Conservation (phyloP, 2,888 invertebrate species). For the Drosophila mulleri region DNA sequence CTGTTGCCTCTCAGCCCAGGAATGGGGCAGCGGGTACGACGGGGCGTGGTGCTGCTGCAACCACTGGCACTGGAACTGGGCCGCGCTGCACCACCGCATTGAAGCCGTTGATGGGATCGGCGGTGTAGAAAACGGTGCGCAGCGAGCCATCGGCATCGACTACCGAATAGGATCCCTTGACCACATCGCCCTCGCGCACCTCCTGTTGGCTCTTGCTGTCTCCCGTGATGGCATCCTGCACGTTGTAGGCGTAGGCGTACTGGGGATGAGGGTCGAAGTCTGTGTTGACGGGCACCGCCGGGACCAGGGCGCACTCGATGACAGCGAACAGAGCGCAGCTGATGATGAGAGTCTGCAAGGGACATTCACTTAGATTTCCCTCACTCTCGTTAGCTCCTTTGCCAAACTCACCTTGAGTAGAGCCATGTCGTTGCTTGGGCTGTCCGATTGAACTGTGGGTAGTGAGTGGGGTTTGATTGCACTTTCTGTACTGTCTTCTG, state of each 20-base stretch:
- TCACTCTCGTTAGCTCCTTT: not conserved
- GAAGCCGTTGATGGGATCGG: slow-evolving; percentile 84
- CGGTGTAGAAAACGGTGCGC: slow-evolving; percentile 84
- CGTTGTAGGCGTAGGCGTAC: slow-evolving; percentile 83
- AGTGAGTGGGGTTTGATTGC: slow-evolving; percentile 26
- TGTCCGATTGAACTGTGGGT: slow-evolving; percentile 1
- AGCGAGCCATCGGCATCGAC: slow-evolving; percentile 84
- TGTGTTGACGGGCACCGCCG: slow-evolving; percentile 62
- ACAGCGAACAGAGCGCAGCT: slow-evolving; percentile 56
- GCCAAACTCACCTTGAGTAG: slow-evolving; percentile 59
- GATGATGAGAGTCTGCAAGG: slow-evolving; percentile 41
- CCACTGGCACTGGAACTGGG: slow-evolving; percentile 81
- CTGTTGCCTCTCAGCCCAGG: slow-evolving; percentile 49
- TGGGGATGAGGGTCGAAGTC: slow-evolving; percentile 81
- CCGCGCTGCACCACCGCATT: slow-evolving; percentile 87
- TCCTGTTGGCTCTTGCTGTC: slow-evolving; percentile 84
- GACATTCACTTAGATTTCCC: not conserved
- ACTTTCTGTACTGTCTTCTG: slow-evolving; percentile 65
- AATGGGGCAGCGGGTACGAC: slow-evolving; percentile 46
- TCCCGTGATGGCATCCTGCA: slow-evolving; percentile 83
- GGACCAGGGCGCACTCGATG: slow-evolving; percentile 53
- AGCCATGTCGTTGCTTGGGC: slow-evolving; percentile 45
- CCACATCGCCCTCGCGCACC: slow-evolving; percentile 84
- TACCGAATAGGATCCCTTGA: slow-evolving; percentile 84
- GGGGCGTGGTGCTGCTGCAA: slow-evolving; percentile 40